A percentile compares a stretch with the other conserved stretches of the same genome.
Conservation (phyloP, 2,888 invertebrate genomes). For the Matsumyia berberina region DNA sequence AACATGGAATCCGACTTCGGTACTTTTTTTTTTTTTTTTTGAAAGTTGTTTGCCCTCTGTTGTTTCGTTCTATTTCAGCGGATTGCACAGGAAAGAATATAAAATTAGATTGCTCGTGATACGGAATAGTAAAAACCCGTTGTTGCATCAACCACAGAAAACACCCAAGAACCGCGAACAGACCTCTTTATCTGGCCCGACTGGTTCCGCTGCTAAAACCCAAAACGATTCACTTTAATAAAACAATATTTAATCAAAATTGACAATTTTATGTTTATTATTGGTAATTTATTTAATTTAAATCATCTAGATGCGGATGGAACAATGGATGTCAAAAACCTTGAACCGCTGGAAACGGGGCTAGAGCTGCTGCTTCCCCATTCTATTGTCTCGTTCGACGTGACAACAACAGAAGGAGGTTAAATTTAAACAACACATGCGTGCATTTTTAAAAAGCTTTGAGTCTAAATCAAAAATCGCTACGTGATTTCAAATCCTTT, state of each 20-base stretch:
- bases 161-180: background rate
- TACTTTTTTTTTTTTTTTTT: constrained; percentile 12
- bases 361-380: background rate
- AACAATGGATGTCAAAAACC: background rate
- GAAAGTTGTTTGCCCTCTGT: constrained; percentile 11
- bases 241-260: background rate
- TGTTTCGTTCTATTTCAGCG: background rate
- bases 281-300: background rate
- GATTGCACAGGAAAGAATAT: background rate
- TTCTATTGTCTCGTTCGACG: background rate
- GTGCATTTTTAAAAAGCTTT: too few species aligned
- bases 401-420: background rate
- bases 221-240: background rate
- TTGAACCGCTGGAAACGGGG: background rate
- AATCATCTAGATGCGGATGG: background rate
- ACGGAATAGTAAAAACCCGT: background rate
- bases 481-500: too few species aligned
- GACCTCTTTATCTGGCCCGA: constrained; percentile 2
- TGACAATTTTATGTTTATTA: background rate
- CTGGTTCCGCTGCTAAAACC: background rate
- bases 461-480: too few species aligned
- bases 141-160: background rate
- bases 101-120: background rate
- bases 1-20: background rate
- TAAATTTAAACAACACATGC: too few species aligned